These are phyloP conservation scores for Agonopterix subpropinquella DNA, from an alignment of 2,888 invertebrate genomes.

Conservation along the genomic window DNA sequence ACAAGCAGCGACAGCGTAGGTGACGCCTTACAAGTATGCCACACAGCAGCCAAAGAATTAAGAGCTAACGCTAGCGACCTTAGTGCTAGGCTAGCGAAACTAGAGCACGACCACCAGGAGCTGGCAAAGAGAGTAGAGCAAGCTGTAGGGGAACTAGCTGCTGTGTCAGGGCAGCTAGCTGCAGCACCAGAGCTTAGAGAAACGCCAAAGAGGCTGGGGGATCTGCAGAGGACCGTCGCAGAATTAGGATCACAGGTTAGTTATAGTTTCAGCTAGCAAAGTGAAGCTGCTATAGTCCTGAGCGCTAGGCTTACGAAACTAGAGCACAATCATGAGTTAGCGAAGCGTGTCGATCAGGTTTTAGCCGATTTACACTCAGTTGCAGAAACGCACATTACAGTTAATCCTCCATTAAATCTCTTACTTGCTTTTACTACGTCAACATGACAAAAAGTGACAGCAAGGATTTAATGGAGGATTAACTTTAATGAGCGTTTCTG, in stretches of 20 bases:
- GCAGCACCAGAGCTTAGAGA: conserved; percentile 77
- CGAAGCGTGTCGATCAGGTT: conserved; percentile 52
- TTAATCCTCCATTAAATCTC: too few species aligned
- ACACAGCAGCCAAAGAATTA: conserved; percentile 80
- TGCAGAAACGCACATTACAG: too few species aligned
- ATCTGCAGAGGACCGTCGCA: conserved; percentile 73
- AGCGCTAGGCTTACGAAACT: conserved; percentile 74
- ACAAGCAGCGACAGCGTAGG: conserved; percentile 82
- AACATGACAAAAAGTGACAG: too few species aligned
- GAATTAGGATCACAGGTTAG: conserved; percentile 77
- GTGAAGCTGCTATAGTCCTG: conserved; percentile 68
- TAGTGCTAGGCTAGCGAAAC: conserved; percentile 70
- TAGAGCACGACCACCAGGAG: conserved; percentile 72
- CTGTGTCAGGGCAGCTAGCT: conserved; percentile 74
- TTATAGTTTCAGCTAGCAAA: neutral
- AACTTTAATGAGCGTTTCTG: too few species aligned
- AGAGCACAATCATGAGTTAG: conserved; percentile 67
- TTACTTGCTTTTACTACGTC: too few species aligned
- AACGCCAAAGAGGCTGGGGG: conserved; percentile 72
- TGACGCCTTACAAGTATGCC: conserved; percentile 82
- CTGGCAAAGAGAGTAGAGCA: conserved; percentile 45
- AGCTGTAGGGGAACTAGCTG: conserved; percentile 64
- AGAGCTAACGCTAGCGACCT: conserved; percentile 80
- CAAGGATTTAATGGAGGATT: too few species aligned
- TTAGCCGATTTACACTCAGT: conserved; percentile 54